Base-by-base conservation (phyloP, 2,113 vertebrate genomes). In the Zonotrichia leucophrys region DNA sequence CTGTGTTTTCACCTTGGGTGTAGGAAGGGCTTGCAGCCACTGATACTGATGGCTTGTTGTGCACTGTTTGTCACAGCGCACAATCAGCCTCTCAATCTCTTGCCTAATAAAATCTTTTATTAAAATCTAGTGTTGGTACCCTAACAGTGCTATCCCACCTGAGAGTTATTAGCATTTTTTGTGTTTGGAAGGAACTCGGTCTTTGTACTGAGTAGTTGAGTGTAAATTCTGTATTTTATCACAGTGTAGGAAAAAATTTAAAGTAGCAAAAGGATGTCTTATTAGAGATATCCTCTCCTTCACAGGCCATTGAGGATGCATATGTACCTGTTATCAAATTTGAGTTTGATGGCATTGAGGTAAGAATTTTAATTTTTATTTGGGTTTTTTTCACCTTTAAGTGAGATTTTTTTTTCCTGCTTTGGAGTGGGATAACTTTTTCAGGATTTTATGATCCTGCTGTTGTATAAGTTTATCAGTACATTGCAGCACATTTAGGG, bases 271-370 rank as follows among this genome's bases (percentile, higher is more conserved):
- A 55, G 13, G 7, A 3, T 52, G 2, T 35, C 89, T 93, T 56
- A 87, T 83, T 87, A 74, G 9, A 27, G 11, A 44, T 84, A 31
- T 60, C 77, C 9, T 93, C 68, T 91, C 37, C 21, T 94, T 97
- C 93, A 49, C 94, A 99, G 99, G 99, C 99, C 94, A 99, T 99
- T 47, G 99, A 99, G 96, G 99, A 99, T 97, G 99, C 99, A 12
- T 99, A 99, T 97, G 99, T 99, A 81, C 99, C 99, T 11, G 99
- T 99, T 97, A 98, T 99, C 92, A 99, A 99, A 96, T 99, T 99
- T 98, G 99, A 99, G 96, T 99, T 99, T 98, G 98, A 99, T 91
- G 98, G 98, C 77, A 99, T 99, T 96, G 99, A 99, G 98, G 99
- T 99, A 98, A 98, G 96, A 74, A 15, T 83, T 75, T 62, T 1